These are phyloP conservation scores for Capitulum mitella DNA, from an alignment of 2,888 invertebrate genomes.

Conservation along the genomic window DNA sequence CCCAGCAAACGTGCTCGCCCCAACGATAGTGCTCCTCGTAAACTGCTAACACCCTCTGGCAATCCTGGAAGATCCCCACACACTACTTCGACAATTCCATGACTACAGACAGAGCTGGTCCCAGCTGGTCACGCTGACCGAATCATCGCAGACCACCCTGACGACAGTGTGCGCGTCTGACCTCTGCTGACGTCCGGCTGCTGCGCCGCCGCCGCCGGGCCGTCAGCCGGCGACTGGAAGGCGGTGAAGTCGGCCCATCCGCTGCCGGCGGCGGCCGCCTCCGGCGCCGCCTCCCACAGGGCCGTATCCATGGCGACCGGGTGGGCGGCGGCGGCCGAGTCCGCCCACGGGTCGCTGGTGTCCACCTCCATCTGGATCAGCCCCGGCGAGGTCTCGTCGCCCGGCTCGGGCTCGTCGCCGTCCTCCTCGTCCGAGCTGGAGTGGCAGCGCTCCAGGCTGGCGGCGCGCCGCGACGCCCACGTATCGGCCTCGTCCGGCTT, in stretches of 20 bases:
- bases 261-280: not conserved
- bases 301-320: not conserved
- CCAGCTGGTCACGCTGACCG: too few relatives aligned
- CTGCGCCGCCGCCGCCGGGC: not conserved
- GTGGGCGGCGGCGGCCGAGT: not conserved
- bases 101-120: too few relatives aligned
- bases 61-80: too few relatives aligned
- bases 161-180: not conserved
- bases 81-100: too few relatives aligned
- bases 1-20: too few relatives aligned
- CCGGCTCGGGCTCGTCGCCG: not conserved
- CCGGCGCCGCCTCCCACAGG: not conserved
- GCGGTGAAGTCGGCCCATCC: slow-evolving; percentile 2
- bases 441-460: slow-evolving; percentile 1
- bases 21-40: too few relatives aligned
- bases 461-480: not conserved
- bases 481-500: not conserved
- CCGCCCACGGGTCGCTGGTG: not conserved
- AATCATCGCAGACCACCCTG: too few relatives aligned
- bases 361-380: slow-evolving; percentile 4
- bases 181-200: not conserved
- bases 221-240: not conserved
- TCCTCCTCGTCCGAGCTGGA: slow-evolving; percentile 5
- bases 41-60: too few relatives aligned
- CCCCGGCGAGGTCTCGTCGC: not conserved